phyloP scores from a whole-genome alignment of 2,888 invertebrate genomes.

The Periphyllus acericola region DNA sequence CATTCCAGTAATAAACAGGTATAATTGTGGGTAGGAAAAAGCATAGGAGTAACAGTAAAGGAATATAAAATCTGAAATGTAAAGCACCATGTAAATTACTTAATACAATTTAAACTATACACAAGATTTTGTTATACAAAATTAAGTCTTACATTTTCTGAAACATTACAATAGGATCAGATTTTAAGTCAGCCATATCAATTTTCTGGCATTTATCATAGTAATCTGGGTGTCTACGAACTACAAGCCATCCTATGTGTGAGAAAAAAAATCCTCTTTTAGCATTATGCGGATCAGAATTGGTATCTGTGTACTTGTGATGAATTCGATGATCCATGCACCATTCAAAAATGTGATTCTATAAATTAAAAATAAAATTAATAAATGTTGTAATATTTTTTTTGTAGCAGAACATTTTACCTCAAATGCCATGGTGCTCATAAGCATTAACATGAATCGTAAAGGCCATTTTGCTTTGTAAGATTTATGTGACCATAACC shows the following conservation, averaged over 20 bases:
- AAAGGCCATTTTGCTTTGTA: conserved; percentile 85
- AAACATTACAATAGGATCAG: conserved; percentile 78
- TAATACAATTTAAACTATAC: background rate
- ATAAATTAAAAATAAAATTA: conserved; percentile 52
- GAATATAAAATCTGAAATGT: conserved; percentile 75
- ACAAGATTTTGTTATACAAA: background rate
- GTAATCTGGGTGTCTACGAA: conserved; percentile 81
- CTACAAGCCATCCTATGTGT: conserved; percentile 87
- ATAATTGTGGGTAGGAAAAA: conserved; percentile 77
- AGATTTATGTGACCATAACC: conserved; percentile 80
- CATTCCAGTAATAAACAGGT: conserved; percentile 83
- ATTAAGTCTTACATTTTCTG: conserved; percentile 76
- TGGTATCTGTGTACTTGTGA: conserved; percentile 80
- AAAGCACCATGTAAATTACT: background rate
- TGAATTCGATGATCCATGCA: conserved; percentile 83
- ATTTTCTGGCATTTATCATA: conserved; percentile 75
- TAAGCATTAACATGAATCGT: conserved; percentile 79
- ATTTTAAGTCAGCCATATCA: conserved; percentile 80
- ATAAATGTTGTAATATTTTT: background rate
- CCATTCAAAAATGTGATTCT: conserved; percentile 82
- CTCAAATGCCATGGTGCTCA: conserved; percentile 84
- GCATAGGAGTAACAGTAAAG: conserved; percentile 72
- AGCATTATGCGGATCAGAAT: conserved; percentile 84
- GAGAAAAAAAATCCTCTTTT: conserved; percentile 87
- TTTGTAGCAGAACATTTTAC: background rate